Evolutionary conservation across 2,113 vertebrate species (phyloP).

Genomic region (Baryphthengus martii): DNA sequence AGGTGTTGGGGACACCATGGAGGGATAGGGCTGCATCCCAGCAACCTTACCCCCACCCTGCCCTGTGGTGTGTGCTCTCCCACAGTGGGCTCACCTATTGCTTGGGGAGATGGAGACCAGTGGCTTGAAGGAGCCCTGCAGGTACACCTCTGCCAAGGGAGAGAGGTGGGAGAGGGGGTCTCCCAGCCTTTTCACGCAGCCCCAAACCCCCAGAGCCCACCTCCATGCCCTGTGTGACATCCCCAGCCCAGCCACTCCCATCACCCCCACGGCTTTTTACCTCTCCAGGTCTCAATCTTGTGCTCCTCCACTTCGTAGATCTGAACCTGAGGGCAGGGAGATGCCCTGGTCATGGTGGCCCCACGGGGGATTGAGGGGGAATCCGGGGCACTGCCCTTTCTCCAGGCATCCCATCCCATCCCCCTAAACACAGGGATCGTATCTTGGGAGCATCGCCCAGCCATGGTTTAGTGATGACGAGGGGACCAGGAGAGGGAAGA

Average conservation of each 20-base stretch:
- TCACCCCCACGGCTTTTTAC: slow-evolving; percentile 54
- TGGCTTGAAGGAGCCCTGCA: slow-evolving; percentile 83
- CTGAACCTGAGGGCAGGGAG: slow-evolving; percentile 82
- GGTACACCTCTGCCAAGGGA: slow-evolving; percentile 82
- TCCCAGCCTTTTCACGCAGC: background rate
- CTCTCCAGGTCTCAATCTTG: slow-evolving; percentile 98
- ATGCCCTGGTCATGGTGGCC: background rate
- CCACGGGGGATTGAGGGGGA: background rate
- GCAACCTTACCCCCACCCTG: too few relatives aligned
- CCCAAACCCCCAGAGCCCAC: accelerated
- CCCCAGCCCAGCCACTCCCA: background rate
- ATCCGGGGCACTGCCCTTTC: background rate
- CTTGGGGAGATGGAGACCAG: slow-evolving; percentile 88
- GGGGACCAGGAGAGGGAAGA: background rate
- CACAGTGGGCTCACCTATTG: slow-evolving; percentile 76
- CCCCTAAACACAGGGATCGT: background rate
- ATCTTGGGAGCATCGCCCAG: background rate
- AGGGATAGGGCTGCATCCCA: background rate
- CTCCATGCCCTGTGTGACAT: accelerated
- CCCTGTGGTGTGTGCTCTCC: background rate
- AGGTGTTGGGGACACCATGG: background rate
- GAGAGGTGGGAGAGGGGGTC: background rate
- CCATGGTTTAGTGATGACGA: background rate
- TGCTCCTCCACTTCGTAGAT: slow-evolving; percentile 95
- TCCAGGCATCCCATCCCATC: background rate